Evolutionary conservation across 2,797 vertebrate genomes (phyloP), one percentile per base, ranked within the genome.

Genomic region (Acanthurus tractus): DNA sequence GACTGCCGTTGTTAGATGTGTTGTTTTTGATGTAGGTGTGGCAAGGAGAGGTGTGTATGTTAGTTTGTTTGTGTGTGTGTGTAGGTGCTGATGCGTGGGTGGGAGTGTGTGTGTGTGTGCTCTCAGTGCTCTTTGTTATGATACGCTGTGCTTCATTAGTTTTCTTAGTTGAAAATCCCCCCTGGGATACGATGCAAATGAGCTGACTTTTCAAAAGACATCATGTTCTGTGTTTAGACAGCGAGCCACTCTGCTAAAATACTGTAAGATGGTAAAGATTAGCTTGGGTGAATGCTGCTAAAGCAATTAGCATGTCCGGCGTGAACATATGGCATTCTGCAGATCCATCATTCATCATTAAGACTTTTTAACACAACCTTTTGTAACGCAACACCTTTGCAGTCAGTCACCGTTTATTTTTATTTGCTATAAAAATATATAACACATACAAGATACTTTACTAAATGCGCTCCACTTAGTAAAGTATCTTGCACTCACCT

Each of bases 141-240:
- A 5, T 68, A 61, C 40, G 34, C n/a, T 53, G 25, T n/a, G 40
- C 55, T 68, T 75, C 53, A 59, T 66, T 76, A 63, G 62, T 68
- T 81, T 81, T 54, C 54, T 25, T 29, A 34, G 12, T 20, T n/a
- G 15, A 48, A 76, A 64, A 67, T 59, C 46, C 57, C 46, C 52
- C 45, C 61, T 4, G 18, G 53, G 48, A 83, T n/a, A 34, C 14
- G 54, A 74, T 74, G 67, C 71, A 85, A 81, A 80, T 80, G 61
- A 78, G 42, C 9, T 45, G 59, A 66, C 59, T 70, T 82, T 65
- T 81, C 48, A 66, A 55, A 68, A 86, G 64, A 63, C 71, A 76
- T 66, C 22, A 54, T 44, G n/a, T 46, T 78, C 65, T 61, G 25
- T 56, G 63, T 50, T 84, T 68, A 83, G 65, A 68, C 69, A 42